Evolutionary conservation across 2,888 invertebrate species (phyloP), one percentile per base, ranked within the genome.

Genomic region (Tipula vernalis): DNA sequence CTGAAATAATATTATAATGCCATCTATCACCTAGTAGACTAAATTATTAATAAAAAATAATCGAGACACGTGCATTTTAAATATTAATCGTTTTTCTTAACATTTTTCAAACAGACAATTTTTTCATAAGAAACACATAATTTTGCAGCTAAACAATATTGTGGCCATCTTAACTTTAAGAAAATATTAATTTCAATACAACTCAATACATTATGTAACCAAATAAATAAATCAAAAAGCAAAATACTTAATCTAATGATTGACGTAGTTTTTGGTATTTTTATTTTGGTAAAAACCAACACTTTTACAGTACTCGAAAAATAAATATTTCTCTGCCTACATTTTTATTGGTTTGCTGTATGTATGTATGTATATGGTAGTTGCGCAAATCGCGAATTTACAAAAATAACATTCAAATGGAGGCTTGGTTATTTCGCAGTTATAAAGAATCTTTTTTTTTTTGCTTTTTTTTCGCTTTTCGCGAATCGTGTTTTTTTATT

Each of bases 361-460:
- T n/a, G 15, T 8, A n/a, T 57, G 28, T 28, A 28, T 28, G 28
- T 28, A 28, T 28, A 28, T 28, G 28, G 28, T 28, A 1, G 28
- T 71, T 71, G 12, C 28, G 71, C 71, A n/a, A 71, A 71, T 71
- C 71, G 71, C 8, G 10, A 71, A 10, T 28, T 28, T 28, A 71
- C 71, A 71, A 6, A 71, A 71, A 71, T 71, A 71, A 71, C 18
- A 71, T 71, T 71, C 71, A 28, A 71, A 71, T 71, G 71, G 71
- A 71, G 71, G 71, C 71, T 71, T 71, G 71, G 71, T 71, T 71
- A 71, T 71, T 71, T 71, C 71, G 71, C 71, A 71, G 71, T 71
- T 71, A 71, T 71, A 71, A 10, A 28, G 28, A 71, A 51, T 51
- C 15, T 15, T 51, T 5, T 51, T 51, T 51, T 15, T 15, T 3